Evolutionary conservation across 2,888 invertebrate genomes (phyloP).

Genomic region (Limnephilus marmoratus): DNA sequence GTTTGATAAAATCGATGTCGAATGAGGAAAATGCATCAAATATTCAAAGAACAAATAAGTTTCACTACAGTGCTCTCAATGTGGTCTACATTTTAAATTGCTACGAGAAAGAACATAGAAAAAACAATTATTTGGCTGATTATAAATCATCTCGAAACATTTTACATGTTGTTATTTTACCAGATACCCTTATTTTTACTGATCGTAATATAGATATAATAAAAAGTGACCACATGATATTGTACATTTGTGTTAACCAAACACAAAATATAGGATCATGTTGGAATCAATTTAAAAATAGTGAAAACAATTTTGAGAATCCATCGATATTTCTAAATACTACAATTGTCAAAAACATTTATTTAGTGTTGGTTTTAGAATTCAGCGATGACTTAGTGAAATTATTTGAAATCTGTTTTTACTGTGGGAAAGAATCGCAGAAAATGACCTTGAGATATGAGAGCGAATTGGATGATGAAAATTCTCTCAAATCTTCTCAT

Average conservation of each 20-base stretch:
- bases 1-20: background rate
- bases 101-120: background rate
- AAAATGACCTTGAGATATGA: conserved; percentile 49
- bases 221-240: background rate
- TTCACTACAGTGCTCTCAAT: background rate
- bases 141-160: conserved; percentile 1
- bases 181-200: background rate
- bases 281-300: background rate
- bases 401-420: conserved; percentile 60
- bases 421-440: conserved; percentile 52
- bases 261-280: background rate
- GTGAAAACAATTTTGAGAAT: background rate
- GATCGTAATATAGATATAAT: background rate
- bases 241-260: conserved; percentile 36
- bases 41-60: conserved; percentile 6
- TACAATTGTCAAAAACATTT: conserved; percentile 16
- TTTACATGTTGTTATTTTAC: conserved; percentile 13
- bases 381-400: conserved; percentile 33
- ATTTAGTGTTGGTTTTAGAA: conserved; percentile 53
- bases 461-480: background rate
- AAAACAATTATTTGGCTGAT: background rate
- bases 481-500: background rate
- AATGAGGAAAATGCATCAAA: background rate
- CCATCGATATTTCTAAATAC: conserved; percentile 32
- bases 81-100: background rate